A percentile compares a stretch with the other conserved stretches of the same genome.
These are phyloP conservation scores for Caenorhabditis sp. DNA, from an alignment of 2,888 invertebrate species.

Conservation along the genomic window DNA sequence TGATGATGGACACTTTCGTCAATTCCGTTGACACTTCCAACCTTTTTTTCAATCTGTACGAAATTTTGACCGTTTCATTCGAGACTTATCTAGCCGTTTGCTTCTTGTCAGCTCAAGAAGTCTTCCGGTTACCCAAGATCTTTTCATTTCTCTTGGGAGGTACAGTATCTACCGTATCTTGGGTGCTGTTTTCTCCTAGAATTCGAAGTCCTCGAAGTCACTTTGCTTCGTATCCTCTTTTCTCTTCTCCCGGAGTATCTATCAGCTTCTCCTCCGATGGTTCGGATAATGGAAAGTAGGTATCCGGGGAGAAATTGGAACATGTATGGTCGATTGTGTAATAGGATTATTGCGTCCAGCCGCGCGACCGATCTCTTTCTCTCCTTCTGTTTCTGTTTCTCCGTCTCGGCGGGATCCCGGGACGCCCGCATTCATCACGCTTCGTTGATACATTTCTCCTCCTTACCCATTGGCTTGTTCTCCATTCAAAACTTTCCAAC, in stretches of 20 bases:
- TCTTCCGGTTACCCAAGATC: too few relatives aligned
- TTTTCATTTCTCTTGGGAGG: too few relatives aligned
- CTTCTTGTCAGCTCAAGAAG: too few relatives aligned
- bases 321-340: slow-evolving; percentile 61
- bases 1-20: slow-evolving; percentile 42
- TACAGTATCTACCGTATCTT: too few relatives aligned
- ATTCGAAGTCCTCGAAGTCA: too few relatives aligned
- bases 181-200: too few relatives aligned
- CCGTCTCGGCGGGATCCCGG: slow-evolving; percentile 43
- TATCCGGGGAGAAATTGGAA: slow-evolving; percentile 56
- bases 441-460: slow-evolving; percentile 55
- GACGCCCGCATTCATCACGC: slow-evolving; percentile 47
- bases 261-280: slow-evolving; percentile 17
- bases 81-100: too few relatives aligned
- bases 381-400: slow-evolving; percentile 32
- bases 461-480: slow-evolving; percentile 36
- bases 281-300: slow-evolving; percentile 50
- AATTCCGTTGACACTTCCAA: slow-evolving; percentile 29
- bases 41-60: slow-evolving; percentile 1
- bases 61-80: slow-evolving; percentile 1
- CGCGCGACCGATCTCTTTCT: slow-evolving; percentile 45
- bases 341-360: slow-evolving; percentile 60
- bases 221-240: neutral
- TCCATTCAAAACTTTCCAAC: slow-evolving; percentile 18
- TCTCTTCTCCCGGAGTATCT: too few relatives aligned